Conservation (phyloP, 2,113 vertebrate genomes). For the Oxyruncus cristatus region DNA sequence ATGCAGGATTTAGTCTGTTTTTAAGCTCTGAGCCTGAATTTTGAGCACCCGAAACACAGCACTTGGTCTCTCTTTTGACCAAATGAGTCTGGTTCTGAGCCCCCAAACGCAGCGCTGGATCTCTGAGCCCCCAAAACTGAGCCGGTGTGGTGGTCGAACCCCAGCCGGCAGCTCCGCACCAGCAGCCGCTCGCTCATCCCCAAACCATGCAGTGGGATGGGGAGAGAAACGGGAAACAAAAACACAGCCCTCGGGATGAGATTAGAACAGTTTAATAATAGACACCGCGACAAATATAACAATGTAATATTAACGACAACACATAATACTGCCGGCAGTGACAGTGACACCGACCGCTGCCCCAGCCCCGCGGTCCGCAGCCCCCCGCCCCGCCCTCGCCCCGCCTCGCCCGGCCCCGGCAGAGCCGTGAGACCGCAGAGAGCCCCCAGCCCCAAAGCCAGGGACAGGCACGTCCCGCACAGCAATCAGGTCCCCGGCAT, state of each 20-base stretch:
- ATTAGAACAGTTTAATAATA: neutral
- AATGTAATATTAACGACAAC: neutral
- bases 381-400: no score
- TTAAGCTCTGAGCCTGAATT: neutral
- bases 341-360: neutral
- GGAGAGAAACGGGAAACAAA: neutral
- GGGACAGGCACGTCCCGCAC: accelerated
- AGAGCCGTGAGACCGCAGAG: neutral
- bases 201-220: neutral
- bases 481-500: no score
- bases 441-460: neutral
- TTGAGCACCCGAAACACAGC: neutral
- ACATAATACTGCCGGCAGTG: neutral
- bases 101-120: neutral
- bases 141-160: neutral
- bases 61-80: no score
- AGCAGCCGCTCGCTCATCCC: neutral
- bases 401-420: neutral
- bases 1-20: neutral
- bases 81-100: neutral
- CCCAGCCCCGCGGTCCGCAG: neutral
- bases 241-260: neutral
- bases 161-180: neutral
- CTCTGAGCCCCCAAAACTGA: neutral
- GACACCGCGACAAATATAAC: neutral